Evolutionary conservation across 2,113 vertebrate species (phyloP), one percentile per base, ranked within the genome.

Genomic region (Paramisgurnus dabryanus): DNA sequence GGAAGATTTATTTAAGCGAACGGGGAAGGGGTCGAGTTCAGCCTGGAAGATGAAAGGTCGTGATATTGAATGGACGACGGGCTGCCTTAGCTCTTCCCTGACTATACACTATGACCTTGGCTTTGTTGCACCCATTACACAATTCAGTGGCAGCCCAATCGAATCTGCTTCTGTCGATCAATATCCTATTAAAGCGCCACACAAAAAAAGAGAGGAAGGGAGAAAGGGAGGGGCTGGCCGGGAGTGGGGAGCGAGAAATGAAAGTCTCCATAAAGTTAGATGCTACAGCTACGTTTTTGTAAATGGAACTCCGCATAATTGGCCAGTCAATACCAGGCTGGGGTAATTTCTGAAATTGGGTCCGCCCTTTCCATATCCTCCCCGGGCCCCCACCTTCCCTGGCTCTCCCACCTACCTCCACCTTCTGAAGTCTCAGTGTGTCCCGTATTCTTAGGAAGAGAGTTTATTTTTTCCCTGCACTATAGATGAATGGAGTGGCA

Each of bases 161-260:
- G 93, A 95, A 95, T 95, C 92, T 93, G 93, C 94, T 93, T 94
- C 93, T 95, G 94, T 94, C 95, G 95, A 97, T 99, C 97, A 96
- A 99, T 99, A 99, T 96, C 93, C 95, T 97, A 98, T 98, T 98
- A 98, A 96, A 96, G 94, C 95, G 87, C 91, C 93, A 94, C 93
- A 95, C 75, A 86, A 79, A 88, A 84, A 84, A 82, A 39, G 58
- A 63, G 58, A 55, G 65, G 27, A 65, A 15, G 80, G 47, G 78
- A 53, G 74, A 40, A 47, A 55, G 74, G 18, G 78, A 77, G 79
- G 86, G 86, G 88, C 79, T 84, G 41, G 84, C 47, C 4, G 15
- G 77, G 18, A 69, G 8, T 76, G 47, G 86, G 43, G 81, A 61
- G 77, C 70, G 85, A 22, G 86, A 79, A 86, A 87, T 88, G 86